Evolutionary conservation across 2,113 vertebrate species (phyloP).

Genomic region (Paramisgurnus dabryanus): DNA sequence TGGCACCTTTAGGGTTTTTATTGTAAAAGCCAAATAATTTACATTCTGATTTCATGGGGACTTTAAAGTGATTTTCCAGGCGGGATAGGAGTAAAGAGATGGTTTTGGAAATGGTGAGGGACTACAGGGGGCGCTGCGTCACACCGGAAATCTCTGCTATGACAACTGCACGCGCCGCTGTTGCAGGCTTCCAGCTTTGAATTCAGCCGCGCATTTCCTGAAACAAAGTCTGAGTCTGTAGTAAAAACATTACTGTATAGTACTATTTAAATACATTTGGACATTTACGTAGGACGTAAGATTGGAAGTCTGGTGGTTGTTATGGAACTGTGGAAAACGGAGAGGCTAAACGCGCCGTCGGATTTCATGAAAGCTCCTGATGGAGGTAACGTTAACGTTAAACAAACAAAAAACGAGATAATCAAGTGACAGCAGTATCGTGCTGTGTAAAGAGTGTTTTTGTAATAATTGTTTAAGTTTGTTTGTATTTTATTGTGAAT

Average conservation of each 20-base stretch:
- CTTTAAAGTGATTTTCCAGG: background rate
- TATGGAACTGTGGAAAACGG: conserved; percentile 11
- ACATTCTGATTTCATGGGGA: too few relatives aligned
- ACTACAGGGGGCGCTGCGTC: background rate
- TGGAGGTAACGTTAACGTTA: background rate
- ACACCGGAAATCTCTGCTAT: conserved; percentile 24
- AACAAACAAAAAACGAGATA: background rate
- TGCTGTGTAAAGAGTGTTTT: too few relatives aligned
- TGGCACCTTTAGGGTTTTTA: too few relatives aligned
- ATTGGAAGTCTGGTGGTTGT: background rate
- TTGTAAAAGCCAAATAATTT: too few relatives aligned
- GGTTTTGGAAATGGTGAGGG: background rate
- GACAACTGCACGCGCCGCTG: background rate
- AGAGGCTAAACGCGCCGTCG: conserved; percentile 32
- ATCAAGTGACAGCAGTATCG: too few relatives aligned
- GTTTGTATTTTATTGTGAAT: too few relatives aligned
- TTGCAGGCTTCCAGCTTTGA: background rate
- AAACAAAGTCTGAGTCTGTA: background rate
- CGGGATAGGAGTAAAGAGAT: background rate
- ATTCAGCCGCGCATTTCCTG: background rate
- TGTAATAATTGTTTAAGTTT: too few relatives aligned
- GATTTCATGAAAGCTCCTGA: conserved; percentile 27
- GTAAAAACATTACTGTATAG: background rate
- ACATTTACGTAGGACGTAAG: background rate
- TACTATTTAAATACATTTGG: background rate